These are phyloP conservation scores for Astreopora myriophthalma DNA, from an alignment of 64 coral and sea anemone species.

Conservation along the genomic window DNA sequence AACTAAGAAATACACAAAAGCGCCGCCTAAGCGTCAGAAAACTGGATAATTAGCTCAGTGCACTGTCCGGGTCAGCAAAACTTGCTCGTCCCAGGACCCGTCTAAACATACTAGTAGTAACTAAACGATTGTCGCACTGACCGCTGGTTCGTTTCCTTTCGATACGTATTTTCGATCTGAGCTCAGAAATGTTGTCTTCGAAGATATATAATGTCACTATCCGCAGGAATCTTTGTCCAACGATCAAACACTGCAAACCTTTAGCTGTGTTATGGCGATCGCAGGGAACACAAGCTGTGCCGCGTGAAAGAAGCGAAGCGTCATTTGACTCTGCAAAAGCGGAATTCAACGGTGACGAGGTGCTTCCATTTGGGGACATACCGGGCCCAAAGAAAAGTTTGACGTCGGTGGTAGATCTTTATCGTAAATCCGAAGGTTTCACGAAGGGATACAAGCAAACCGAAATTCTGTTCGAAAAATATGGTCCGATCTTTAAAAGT, in stretches of 20 bases:
- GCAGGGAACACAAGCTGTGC: background rate
- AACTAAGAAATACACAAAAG: too few relatives aligned
- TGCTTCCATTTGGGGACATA: slow-evolving; percentile 47
- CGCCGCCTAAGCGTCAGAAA: too few relatives aligned
- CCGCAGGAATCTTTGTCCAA: background rate
- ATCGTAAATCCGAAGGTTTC: background rate
- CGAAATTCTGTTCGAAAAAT: background rate
- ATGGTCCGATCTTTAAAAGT: slow-evolving; percentile 49
- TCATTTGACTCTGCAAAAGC: background rate
- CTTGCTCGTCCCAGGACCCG: too few relatives aligned
- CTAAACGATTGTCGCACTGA: too few relatives aligned
- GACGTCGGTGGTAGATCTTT: background rate
- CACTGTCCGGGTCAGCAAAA: too few relatives aligned
- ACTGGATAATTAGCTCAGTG: too few relatives aligned
- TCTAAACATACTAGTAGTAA: too few relatives aligned
- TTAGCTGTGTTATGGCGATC: background rate
- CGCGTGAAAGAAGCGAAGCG: background rate
- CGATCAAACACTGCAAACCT: background rate
- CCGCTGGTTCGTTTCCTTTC: too few relatives aligned
- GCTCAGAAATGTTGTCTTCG: too few relatives aligned
- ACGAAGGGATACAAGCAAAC: background rate
- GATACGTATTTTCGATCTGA: too few relatives aligned
- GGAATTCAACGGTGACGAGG: background rate
- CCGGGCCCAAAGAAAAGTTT: background rate
- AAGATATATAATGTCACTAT: background rate